Evolutionary conservation across 2,888 invertebrate genomes (phyloP).

Genomic region (Cephus runcator): DNA sequence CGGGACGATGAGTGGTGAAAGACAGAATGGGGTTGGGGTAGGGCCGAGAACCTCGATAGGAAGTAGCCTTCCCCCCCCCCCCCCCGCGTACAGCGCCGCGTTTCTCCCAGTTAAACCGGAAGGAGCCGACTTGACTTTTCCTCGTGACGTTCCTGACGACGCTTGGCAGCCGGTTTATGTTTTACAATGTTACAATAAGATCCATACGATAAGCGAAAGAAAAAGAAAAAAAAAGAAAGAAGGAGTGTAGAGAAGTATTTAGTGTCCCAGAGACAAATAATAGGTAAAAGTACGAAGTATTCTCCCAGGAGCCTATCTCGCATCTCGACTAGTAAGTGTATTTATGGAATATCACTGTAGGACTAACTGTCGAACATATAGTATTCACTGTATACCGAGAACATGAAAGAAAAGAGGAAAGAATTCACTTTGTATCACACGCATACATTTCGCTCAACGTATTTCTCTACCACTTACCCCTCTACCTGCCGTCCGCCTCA

Average conservation of each 20-base stretch:
- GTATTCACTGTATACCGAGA: constrained; percentile 23
- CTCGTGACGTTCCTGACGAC: background rate
- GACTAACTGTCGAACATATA: constrained; percentile 24
- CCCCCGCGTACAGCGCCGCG: too few species aligned
- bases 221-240: background rate
- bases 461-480: background rate
- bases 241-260: background rate
- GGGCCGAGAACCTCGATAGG: background rate
- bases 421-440: constrained; percentile 14
- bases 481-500: background rate
- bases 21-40: background rate
- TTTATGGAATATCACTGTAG: constrained; percentile 29
- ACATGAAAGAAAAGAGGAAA: constrained; percentile 17
- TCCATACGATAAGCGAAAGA: constrained; percentile 1
- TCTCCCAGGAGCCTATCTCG: constrained; percentile 14
- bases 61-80: too few species aligned
- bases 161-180: constrained; percentile 2
- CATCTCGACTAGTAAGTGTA: constrained; percentile 28
- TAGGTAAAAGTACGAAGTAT: constrained; percentile 1
- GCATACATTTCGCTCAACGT: constrained; percentile 12
- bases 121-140: too few species aligned
- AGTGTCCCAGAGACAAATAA: constrained; percentile 5
- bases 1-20: background rate
- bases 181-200: background rate
- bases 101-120: too few species aligned